Evolutionary conservation across 2,888 invertebrate species (phyloP), one percentile per base, ranked within the genome.

Genomic region (Rhodophaea formosa): DNA sequence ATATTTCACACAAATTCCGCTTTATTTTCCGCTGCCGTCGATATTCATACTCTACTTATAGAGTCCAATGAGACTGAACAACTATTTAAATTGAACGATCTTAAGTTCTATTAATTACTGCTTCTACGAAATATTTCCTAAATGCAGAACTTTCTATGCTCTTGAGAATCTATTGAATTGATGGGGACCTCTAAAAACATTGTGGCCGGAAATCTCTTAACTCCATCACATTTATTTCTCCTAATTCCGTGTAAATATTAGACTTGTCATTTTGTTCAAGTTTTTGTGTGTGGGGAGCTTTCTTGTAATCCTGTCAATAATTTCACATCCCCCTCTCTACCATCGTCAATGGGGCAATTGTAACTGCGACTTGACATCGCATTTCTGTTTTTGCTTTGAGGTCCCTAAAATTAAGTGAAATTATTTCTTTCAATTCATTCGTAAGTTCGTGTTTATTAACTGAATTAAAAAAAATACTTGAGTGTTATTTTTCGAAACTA

Each of bases 241-340:
- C 42, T 14, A 17, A 51, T 58, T 55, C 51, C 61, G 64, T 56
- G 17, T 52, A 30, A 42, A 42, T 69, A 67, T 69, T 68, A 71
- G 69, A 70, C 71, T 74, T 71, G 70, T 74, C 70, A 73, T 64
- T 75, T 51, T 70, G 74, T 75, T 77, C 23, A 62, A 59, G 62
- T 61, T 64, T 60, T 64, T 59, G 62, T 80, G 64, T 74, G 68
- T 70, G 62, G 74, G 72, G 77, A 74, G 72, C 72, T 79, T 82
- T 80, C 77, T 83, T 79, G 79, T 85, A 83, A 86, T 84, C 81
- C 72, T 68, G 69, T 69, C 78, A 71, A 82, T 86, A 84, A 85
- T 84, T 80, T 66, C 61, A 69, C 71, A 72, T 71, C 77, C 75
- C 76, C 78, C 75, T 75, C 39, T 39, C 49, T 8, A 71, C 62